These are phyloP conservation scores for Sitta europaea DNA, from an alignment of 2,113 vertebrate species.

Conservation along the genomic window DNA sequence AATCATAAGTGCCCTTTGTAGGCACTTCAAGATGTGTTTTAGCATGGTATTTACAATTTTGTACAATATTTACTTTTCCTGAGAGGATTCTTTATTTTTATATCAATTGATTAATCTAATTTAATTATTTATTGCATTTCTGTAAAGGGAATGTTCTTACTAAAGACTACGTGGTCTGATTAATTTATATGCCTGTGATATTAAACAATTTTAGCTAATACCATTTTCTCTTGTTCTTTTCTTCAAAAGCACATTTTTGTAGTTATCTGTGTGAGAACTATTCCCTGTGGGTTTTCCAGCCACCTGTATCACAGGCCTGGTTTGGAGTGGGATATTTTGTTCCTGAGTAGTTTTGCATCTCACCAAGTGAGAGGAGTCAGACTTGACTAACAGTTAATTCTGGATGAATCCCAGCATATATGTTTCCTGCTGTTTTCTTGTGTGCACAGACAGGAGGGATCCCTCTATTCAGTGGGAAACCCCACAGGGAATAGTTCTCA, in stretches of 20 bases:
- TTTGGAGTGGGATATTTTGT: neutral
- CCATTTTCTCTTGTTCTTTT: neutral
- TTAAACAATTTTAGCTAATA: slow-evolving; percentile 65
- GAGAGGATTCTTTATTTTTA: slow-evolving; percentile 66
- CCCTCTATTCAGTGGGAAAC: neutral
- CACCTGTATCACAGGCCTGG: neutral
- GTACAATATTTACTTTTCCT: slow-evolving; percentile 62
- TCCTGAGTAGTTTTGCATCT: neutral
- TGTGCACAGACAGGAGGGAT: neutral
- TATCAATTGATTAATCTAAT: slow-evolving; percentile 64
- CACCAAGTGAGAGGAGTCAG: neutral
- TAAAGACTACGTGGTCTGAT: slow-evolving; percentile 40
- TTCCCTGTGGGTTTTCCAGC: neutral
- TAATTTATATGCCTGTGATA: slow-evolving; percentile 72
- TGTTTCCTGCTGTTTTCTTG: neutral
- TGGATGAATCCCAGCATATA: neutral
- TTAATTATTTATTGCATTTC: slow-evolving; percentile 81
- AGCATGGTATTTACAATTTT: slow-evolving; percentile 60
- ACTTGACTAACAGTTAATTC: neutral
- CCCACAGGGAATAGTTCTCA: neutral
- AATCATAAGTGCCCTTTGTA: slow-evolving; percentile 39
- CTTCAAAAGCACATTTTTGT: neutral
- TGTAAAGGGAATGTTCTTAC: slow-evolving; percentile 59
- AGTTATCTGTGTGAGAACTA: neutral
- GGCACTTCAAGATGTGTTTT: slow-evolving; percentile 58